phyloP scores from a whole-genome alignment of 92 coral and sea anemone species.

The Siderastrea radians region DNA sequence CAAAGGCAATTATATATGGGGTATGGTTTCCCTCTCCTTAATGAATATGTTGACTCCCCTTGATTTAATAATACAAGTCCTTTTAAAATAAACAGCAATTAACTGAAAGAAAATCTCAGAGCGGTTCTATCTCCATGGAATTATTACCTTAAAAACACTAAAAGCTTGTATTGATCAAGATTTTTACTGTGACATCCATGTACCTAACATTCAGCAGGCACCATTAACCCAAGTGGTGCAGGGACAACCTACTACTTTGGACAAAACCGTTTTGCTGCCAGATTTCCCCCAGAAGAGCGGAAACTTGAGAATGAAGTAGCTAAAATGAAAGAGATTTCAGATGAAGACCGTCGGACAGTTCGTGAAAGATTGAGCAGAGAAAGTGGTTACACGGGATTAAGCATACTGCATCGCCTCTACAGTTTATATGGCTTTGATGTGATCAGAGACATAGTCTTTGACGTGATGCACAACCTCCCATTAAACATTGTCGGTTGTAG shows the following conservation, averaged over 20 bases:
- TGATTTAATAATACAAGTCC: no score
- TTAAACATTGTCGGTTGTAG: constrained; percentile 65
- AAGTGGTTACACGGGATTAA: constrained; percentile 67
- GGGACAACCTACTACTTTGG: constrained; percentile 61
- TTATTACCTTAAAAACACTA: not conserved
- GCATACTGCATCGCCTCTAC: constrained; percentile 66
- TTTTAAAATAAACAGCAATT: no score
- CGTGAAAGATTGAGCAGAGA: constrained; percentile 62
- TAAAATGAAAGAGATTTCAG: constrained; percentile 55
- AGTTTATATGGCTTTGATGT: constrained; percentile 62
- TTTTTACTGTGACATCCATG: not conserved
- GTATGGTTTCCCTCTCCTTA: no score
- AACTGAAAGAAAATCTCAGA: not conserved
- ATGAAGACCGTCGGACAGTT: constrained; percentile 63
- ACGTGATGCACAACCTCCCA: constrained; percentile 79
- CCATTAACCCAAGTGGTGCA: constrained; percentile 11
- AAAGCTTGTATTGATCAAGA: no score
- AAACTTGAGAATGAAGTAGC: constrained; percentile 52
- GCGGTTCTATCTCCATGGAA: not conserved
- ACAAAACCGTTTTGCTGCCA: constrained; percentile 66
- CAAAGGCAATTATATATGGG: no score
- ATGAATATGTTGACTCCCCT: no score
- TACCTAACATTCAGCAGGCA: not conserved
- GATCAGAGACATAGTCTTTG: constrained; percentile 68
- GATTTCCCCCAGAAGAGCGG: constrained; percentile 57